A percentile compares a stretch with the other conserved stretches of the same genome.
phyloP scores from a whole-genome alignment of 2,888 invertebrate species.

The Pseudeuparius sepicola region DNA sequence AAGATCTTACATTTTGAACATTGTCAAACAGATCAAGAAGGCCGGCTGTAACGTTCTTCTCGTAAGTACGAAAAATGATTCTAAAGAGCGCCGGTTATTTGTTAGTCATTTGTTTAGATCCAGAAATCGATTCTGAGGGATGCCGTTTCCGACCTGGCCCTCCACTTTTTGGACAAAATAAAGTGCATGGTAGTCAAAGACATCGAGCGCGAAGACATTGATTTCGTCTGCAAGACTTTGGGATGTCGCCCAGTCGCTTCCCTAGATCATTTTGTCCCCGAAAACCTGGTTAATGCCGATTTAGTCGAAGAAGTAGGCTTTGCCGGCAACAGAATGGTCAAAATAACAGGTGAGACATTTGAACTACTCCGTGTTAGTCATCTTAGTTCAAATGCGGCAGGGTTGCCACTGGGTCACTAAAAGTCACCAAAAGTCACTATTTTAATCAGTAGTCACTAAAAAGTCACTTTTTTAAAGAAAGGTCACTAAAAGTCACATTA shows the following conservation, averaged over 20 bases:
- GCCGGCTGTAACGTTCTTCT: constrained; percentile 95
- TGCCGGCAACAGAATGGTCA: constrained; percentile 82
- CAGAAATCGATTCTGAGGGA: constrained; percentile 77
- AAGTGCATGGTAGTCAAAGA: constrained; percentile 98
- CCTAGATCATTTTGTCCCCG: constrained; percentile 92
- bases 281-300: constrained; percentile 86
- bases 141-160: constrained; percentile 91
- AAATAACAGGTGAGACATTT: constrained; percentile 42
- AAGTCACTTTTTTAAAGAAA: too few species aligned
- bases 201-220: constrained; percentile 95
- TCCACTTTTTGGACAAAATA: constrained; percentile 97
- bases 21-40: constrained; percentile 98
- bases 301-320: constrained; percentile 88
- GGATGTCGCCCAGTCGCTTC: constrained; percentile 95
- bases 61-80: constrained; percentile 46
- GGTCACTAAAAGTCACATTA: too few species aligned
- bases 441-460: too few species aligned
- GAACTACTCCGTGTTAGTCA: too few species aligned
- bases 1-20: constrained; percentile 92
- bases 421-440: too few species aligned
- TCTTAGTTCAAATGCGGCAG: constrained; percentile 1
- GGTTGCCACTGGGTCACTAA: too few species aligned
- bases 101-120: constrained; percentile 31
- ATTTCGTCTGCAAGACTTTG: constrained; percentile 92
- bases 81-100: too few species aligned